phyloP scores from a whole-genome alignment of 2,113 vertebrate genomes.

The Myiozetetes cayanensis region DNA sequence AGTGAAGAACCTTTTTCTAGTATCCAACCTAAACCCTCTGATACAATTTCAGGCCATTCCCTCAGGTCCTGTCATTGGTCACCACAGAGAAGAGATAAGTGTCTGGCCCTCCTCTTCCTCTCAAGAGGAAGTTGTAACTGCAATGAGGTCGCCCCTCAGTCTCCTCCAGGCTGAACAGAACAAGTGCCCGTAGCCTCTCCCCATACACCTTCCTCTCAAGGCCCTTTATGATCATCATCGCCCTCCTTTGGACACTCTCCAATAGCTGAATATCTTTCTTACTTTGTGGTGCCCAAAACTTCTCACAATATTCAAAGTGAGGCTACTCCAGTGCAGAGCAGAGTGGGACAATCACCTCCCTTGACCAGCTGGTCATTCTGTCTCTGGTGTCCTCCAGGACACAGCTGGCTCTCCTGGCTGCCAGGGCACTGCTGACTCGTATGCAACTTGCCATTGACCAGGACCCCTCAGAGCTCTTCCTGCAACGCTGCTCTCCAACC shows the following conservation, averaged over 20 bases:
- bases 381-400: fast-evolving
- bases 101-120: neutral
- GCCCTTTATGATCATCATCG: neutral
- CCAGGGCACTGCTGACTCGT: neutral
- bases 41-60: neutral
- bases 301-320: fast-evolving
- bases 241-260: neutral
- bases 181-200: neutral
- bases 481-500: fast-evolving
- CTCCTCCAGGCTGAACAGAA: neutral
- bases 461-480: neutral
- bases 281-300: fast-evolving
- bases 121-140: neutral
- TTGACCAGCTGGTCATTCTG: fast-evolving
- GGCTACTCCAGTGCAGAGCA: fast-evolving
- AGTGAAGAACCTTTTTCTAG: neutral
- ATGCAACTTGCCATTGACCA: fast-evolving
- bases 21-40: neutral
- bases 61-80: neutral
- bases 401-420: fast-evolving
- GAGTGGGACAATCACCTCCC: fast-evolving
- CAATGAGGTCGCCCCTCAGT: fast-evolving
- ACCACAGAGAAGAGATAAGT: neutral
- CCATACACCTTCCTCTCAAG: neutral
- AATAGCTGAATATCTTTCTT: neutral